Percentiles rank a stretch among this genome's conserved stretches.
Conservation (phyloP, 2,113 vertebrate genomes). For the Upupa epops region DNA sequence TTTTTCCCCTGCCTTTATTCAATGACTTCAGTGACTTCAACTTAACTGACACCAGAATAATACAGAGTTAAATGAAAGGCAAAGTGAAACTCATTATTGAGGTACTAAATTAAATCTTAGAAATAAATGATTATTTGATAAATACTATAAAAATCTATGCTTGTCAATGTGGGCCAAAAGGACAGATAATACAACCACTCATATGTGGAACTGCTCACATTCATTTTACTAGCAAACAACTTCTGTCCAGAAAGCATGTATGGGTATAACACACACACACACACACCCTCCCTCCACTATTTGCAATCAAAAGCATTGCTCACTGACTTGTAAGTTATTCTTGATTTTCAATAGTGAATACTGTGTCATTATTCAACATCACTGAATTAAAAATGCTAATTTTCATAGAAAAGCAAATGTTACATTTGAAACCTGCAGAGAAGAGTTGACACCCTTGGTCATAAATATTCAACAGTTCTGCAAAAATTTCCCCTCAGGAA, state of each 20-base stretch:
- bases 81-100: background rate
- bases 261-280: too few species aligned
- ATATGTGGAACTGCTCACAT: background rate
- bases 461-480: conserved; percentile 24
- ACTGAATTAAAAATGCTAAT: conserved; percentile 30
- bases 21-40: background rate
- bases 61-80: background rate
- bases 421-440: conserved; percentile 19
- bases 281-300: too few species aligned
- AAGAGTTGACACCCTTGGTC: background rate
- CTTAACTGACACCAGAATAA: background rate
- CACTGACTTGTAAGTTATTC: conserved; percentile 1
- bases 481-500: conserved; percentile 38
- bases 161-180: background rate
- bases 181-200: background rate
- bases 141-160: background rate
- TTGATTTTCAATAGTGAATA: background rate
- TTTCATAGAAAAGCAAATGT: conserved; percentile 38
- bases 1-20: background rate
- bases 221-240: conserved; percentile 21
- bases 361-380: background rate
- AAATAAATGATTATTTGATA: background rate
- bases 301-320: conserved; percentile 5
- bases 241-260: background rate
- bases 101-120: background rate